These are phyloP conservation scores for Todus mexicanus DNA, from an alignment of 2,797 vertebrate species.

Conservation along the genomic window DNA sequence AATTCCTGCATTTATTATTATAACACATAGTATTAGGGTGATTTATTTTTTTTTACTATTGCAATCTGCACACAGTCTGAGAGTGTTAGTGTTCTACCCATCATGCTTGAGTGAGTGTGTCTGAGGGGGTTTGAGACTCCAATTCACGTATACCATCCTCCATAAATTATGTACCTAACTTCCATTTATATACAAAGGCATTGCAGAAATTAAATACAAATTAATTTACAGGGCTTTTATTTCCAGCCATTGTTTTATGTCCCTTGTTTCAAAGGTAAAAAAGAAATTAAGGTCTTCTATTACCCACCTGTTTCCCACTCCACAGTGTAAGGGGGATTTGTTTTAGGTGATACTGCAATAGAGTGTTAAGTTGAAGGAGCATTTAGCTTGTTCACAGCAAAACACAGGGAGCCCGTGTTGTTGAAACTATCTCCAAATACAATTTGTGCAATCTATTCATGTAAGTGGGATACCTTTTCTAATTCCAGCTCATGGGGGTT, in stretches of 20 bases:
- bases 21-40: conserved; percentile 76
- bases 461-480: conserved; percentile 41
- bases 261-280: neutral
- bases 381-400: conserved; percentile 1
- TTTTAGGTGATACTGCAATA: neutral
- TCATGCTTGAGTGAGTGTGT: conserved; percentile 67
- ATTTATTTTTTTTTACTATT: conserved; percentile 70
- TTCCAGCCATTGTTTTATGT: conserved; percentile 49
- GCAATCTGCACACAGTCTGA: conserved; percentile 74
- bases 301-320: neutral
- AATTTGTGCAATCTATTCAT: conserved; percentile 19
- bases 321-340: neutral
- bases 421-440: neutral
- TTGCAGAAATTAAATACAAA: conserved; percentile 53
- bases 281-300: neutral
- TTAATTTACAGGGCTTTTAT: conserved; percentile 66
- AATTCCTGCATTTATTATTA: conserved; percentile 86
- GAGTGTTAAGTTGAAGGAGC: neutral
- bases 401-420: neutral
- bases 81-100: conserved; percentile 75
- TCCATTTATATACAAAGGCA: conserved; percentile 73
- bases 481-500: conserved; percentile 42
- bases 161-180: conserved; percentile 79
- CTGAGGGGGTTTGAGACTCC: conserved; percentile 66
- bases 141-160: conserved; percentile 68